Conservation (phyloP, 2,113 vertebrate species). For the Gavialis gangeticus region DNA sequence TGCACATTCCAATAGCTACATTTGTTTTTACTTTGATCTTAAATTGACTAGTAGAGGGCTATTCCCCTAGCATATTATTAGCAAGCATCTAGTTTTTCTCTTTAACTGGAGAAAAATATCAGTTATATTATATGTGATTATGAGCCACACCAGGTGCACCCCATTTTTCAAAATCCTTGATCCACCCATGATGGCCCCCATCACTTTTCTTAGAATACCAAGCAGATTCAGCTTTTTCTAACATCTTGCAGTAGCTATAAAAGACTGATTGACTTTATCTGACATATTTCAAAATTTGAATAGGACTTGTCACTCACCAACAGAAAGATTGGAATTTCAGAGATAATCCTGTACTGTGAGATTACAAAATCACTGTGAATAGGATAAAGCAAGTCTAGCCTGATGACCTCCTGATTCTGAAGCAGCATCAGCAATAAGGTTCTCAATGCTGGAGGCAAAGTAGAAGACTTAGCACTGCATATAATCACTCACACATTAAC, state of each 20-base stretch:
- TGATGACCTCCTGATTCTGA: rapidly evolving
- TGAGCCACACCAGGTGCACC: no score
- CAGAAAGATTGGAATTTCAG: conserved; percentile 54
- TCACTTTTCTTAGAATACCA: background rate
- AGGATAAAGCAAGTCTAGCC: background rate
- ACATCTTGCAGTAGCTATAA: background rate
- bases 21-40: no score
- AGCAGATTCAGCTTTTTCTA: background rate
- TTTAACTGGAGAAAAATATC: no score
- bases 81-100: no score
- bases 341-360: conserved; percentile 29
- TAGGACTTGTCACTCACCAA: conserved; percentile 47
- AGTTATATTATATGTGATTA: no score
- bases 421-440: background rate
- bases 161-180: background rate
- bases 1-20: no score
- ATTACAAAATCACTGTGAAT: background rate
- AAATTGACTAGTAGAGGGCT: no score
- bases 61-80: no score
- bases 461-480: background rate
- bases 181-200: background rate
- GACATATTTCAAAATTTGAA: conserved; percentile 41
- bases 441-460: background rate
- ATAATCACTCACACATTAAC: background rate
- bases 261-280: conserved; percentile 28